These are phyloP conservation scores for Chrysomela aeneicollis DNA, from an alignment of 2,888 invertebrate species.

Conservation along the genomic window DNA sequence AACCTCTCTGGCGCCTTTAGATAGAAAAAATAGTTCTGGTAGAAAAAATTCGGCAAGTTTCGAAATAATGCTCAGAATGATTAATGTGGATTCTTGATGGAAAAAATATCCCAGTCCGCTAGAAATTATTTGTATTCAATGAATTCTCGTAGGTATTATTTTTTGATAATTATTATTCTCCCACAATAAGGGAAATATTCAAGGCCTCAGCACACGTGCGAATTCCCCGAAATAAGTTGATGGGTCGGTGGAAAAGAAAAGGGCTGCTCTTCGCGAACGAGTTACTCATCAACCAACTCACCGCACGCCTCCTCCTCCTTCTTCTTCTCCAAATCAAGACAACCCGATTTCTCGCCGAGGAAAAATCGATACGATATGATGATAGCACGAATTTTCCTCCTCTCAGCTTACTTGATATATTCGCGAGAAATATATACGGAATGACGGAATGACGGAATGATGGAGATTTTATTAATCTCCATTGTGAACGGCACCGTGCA, in stretches of 20 bases:
- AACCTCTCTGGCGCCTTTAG: too few relatives aligned
- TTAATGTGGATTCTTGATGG: too few relatives aligned
- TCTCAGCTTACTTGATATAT: too few relatives aligned
- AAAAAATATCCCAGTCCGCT: too few relatives aligned
- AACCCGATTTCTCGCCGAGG: slow-evolving; percentile 46
- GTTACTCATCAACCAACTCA: slow-evolving; percentile 52
- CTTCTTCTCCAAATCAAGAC: slow-evolving; percentile 42
- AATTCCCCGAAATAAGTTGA: slow-evolving; percentile 61
- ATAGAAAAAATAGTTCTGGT: too few relatives aligned
- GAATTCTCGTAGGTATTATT: too few relatives aligned
- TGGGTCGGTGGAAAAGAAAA: slow-evolving; percentile 59
- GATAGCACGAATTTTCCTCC: slow-evolving; percentile 19
- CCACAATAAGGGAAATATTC: too few relatives aligned
- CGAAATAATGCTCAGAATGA: too few relatives aligned
- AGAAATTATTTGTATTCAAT: too few relatives aligned
- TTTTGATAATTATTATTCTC: too few relatives aligned
- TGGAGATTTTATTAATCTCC: slow-evolving; percentile 22
- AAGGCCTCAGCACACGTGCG: too few relatives aligned
- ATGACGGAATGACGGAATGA: slow-evolving; percentile 5
- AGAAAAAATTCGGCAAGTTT: too few relatives aligned
- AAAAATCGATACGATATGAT: slow-evolving; percentile 39
- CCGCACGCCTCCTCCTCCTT: slow-evolving; percentile 43
- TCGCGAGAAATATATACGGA: slow-evolving; percentile 21
- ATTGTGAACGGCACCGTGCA: slow-evolving; percentile 15
- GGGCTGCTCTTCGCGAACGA: slow-evolving; percentile 59